A percentile compares a stretch with the other conserved stretches of the same genome.
Conservation (phyloP, 2,797 vertebrate species). For the Limosa lapponica region DNA sequence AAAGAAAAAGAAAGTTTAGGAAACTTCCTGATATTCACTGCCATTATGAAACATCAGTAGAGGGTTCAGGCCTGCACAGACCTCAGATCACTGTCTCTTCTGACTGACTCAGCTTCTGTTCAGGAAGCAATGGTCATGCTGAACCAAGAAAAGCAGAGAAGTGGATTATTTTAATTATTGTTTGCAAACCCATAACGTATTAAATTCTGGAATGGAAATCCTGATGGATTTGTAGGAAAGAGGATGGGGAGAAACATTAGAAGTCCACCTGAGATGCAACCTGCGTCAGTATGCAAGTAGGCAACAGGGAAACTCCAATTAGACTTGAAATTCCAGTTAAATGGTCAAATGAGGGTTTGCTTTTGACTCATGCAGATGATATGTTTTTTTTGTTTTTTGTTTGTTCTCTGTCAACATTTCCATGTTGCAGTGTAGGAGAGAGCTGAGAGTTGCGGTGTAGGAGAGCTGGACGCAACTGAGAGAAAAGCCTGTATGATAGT, state of each 20-base stretch:
- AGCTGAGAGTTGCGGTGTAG: no score
- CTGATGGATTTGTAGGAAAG: neutral
- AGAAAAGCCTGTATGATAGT: neutral
- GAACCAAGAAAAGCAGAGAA: neutral
- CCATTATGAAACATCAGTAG: neutral
- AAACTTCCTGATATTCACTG: neutral
- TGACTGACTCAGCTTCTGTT: neutral
- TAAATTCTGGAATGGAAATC: neutral
- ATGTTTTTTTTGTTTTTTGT: neutral
- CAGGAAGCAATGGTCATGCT: neutral
- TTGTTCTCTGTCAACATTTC: neutral
- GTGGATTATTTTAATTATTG: neutral
- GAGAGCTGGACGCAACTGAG: neutral
- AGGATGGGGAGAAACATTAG: neutral
- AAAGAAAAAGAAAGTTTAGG: neutral
- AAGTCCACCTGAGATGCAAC: neutral
- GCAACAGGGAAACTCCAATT: neutral
- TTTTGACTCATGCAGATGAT: neutral
- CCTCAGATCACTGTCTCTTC: neutral
- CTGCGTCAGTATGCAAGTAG: neutral
- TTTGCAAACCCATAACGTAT: neutral
- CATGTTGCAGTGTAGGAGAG: rapidly evolving
- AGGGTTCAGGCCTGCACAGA: neutral
- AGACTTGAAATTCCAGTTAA: neutral
- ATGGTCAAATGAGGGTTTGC: neutral